Evolutionary conservation across 1,140 invertebrate genomes (phyloP), one percentile per base, ranked within the genome.

Genomic region (Theocolax elegans): DNA sequence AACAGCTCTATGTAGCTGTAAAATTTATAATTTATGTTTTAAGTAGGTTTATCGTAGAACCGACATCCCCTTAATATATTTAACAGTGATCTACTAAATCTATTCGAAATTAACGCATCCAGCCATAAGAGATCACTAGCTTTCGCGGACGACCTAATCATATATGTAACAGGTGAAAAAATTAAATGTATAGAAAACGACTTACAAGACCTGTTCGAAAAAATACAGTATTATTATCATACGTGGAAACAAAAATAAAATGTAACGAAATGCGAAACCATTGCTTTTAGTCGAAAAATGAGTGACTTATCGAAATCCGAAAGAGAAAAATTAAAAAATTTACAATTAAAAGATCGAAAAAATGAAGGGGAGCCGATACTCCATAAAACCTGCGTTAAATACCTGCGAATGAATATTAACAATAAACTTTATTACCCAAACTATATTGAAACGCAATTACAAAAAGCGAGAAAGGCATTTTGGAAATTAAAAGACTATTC

Each of bases 241-340:
- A 42, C n/a, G 1, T 67, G 64, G 64, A 67, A 67, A 38, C 17
- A 56, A 31, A 56, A 54, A 46, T 27, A 46, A 0, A 67, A 67
- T 44, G 15, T 38, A 1, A n/a, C 1, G 9, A 67, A 67, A 67
- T 67, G 64, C 38, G 64, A 67, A 56, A 56, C 64, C 0, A 67
- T 67, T 10, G 7, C 56, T 1, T 56, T 67, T 19, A 31, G 48
- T 3, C 25, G 17, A 44, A 12, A 31, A 1, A 25, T 48, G 2
- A 60, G 29, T 15, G 17, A 46, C 7, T 9, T 58, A 3, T 21
- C 9, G 2, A 3, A 19, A 4, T 19, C 1, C 3, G 29, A 38
- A 35, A 58, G 15, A 40, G 8, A 40, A 19, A 35, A 38, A 1
- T n/a, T n/a, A 21, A 31, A 21, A 21, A 58, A 38, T 9, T 54